Base-by-base conservation (phyloP, 2,888 invertebrate genomes). In the Xestia rhomboidea region DNA sequence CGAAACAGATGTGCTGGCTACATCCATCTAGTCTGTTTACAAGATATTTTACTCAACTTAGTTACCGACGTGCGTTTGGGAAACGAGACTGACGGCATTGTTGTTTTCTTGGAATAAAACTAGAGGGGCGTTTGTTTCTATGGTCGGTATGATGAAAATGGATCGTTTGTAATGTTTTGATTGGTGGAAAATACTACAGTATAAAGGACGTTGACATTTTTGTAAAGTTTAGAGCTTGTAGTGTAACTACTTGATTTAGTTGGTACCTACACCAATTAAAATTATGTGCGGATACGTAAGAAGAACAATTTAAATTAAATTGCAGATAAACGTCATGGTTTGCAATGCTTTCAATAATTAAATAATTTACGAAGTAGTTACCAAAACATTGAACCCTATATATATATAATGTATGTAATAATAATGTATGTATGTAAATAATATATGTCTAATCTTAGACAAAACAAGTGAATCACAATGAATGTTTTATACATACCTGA, bases 1-100 rank as follows among this genome's bases (percentile, higher is more conserved):
- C 88, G 91, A 92, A 93, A 93, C 95, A 95, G 93, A 95, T 94
- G 95, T 86, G 89, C 82, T 89, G 89, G 88, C 67, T 77, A 83
- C 77, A 89, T 92, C 92, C 92, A 92, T 93, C 90, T 90, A 89
- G 89, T 88, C 83, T 91, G 90, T 92, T 91, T 91, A 92, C 91
- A 85, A 90, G 84, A 91, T 88, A 87, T 88, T 83, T 87, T 86
- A 87, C 84, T 84, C 81, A 85, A 81, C 71, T 83, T 77, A 64
- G 82, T 77, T 80, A 70, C 71, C 46, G 64, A 81, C 49, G 67
- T 70, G 68, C 46, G 73, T 76, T 54, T 62, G 78, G 18, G 27
- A 71, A 74, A 57, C 60, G 70, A 62, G 49, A 49, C 44, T 30
- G 70, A 38, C 66, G 54, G 13, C 57, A 74, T 77, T 84, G 51